Evolutionary conservation across 2,888 invertebrate species (phyloP).

Genomic region (Caradrina kadenii): DNA sequence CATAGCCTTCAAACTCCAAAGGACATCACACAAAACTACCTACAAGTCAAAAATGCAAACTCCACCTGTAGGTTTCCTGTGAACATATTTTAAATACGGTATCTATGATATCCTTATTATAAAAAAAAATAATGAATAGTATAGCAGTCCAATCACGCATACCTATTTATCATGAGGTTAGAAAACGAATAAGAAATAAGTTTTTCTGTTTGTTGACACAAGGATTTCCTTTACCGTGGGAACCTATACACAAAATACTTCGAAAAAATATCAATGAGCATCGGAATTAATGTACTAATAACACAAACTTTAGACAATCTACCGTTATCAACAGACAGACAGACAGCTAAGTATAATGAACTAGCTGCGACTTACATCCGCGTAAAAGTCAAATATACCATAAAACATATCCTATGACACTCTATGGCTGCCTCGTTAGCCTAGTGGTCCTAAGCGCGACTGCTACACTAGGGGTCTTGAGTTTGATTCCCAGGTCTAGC

Average conservation of each 20-base stretch:
- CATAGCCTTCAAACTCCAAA: neutral
- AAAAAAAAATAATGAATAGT: conserved; percentile 17
- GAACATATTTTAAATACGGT: neutral
- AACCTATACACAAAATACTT: conserved; percentile 11
- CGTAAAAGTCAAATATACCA: too few relatives aligned
- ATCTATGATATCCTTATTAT: conserved; percentile 7
- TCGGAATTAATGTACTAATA: neutral
- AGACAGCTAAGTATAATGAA: too few relatives aligned
- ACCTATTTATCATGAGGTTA: conserved; percentile 30
- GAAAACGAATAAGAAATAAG: conserved; percentile 26
- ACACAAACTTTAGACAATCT: neutral
- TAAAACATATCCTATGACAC: too few relatives aligned
- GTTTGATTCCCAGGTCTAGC: too few relatives aligned
- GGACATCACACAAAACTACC: neutral
- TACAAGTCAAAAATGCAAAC: neutral
- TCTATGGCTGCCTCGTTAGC: too few relatives aligned
- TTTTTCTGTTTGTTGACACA: conserved; percentile 19
- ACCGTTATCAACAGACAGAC: too few relatives aligned
- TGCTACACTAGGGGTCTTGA: too few relatives aligned
- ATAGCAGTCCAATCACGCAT: conserved; percentile 28
- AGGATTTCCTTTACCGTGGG: conserved; percentile 26
- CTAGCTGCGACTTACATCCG: too few relatives aligned
- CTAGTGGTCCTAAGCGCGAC: too few relatives aligned
- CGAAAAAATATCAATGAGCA: conserved; percentile 26
- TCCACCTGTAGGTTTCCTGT: neutral